These are phyloP conservation scores for Pachypeltis micranthus DNA, from an alignment of 1,140 invertebrate genomes.

Conservation along the genomic window DNA sequence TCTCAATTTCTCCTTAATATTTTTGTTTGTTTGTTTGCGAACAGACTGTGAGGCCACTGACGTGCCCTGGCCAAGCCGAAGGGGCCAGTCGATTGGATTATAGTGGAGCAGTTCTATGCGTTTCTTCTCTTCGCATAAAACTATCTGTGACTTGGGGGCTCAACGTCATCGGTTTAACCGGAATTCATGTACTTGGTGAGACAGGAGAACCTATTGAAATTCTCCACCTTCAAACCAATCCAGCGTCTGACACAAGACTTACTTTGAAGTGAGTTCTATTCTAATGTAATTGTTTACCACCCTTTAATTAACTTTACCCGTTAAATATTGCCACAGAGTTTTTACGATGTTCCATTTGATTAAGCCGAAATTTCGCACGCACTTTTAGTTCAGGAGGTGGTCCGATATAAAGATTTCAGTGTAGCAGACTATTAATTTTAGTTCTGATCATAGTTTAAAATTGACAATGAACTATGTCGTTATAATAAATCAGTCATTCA, in stretches of 20 bases:
- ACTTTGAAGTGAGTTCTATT: not conserved
- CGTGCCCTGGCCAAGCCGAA: constrained; percentile 19
- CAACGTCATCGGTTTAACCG: constrained; percentile 38
- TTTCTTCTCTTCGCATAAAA: constrained; percentile 21
- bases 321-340: constrained; percentile 14
- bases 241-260: not conserved
- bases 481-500: too few relatives aligned
- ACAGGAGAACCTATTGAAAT: constrained; percentile 30
- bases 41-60: constrained; percentile 28
- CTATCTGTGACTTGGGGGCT: constrained; percentile 24
- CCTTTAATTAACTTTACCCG: too few relatives aligned
- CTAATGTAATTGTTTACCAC: not conserved
- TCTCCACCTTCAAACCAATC: constrained; percentile 16
- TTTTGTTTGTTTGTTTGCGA: not conserved
- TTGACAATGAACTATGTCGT: too few relatives aligned
- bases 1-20: not conserved
- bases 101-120: constrained; percentile 25
- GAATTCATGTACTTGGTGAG: constrained; percentile 39
- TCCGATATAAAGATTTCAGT: too few relatives aligned
- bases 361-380: too few relatives aligned
- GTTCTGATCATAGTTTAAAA: too few relatives aligned
- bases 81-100: not conserved
- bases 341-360: constrained; percentile 19
- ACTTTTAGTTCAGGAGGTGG: too few relatives aligned
- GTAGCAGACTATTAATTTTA: too few relatives aligned